Evolutionary conservation across 2,797 vertebrate genomes (phyloP).

Genomic region (Enteromius anoplus): DNA sequence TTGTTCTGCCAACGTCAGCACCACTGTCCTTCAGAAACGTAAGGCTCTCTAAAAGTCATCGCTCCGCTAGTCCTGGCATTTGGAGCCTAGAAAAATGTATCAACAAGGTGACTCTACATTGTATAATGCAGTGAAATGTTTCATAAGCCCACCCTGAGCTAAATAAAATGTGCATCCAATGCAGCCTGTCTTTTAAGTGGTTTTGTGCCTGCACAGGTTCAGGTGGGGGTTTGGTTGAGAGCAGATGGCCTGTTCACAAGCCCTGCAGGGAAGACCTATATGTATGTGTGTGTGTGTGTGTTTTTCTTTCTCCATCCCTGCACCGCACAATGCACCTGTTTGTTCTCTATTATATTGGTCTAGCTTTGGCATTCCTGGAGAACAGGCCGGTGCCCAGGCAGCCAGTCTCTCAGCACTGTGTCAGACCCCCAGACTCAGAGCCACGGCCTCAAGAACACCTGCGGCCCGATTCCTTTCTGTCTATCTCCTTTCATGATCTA

Average conservation of each 20-base stretch:
- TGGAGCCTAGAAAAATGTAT: constrained; percentile 18
- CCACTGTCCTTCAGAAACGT: constrained; percentile 50
- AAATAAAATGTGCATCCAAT: constrained; percentile 3
- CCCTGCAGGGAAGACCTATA: constrained; percentile 57
- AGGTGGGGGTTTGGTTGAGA: constrained; percentile 58
- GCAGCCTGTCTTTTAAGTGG: constrained; percentile 33
- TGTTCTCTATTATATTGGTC: constrained; percentile 74
- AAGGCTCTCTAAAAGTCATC: constrained; percentile 24
- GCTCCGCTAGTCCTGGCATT: constrained; percentile 33
- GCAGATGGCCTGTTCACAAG: constrained; percentile 72
- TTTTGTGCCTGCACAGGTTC: constrained; percentile 31
- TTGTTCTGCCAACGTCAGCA: constrained; percentile 39
- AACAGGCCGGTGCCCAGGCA: constrained; percentile 57
- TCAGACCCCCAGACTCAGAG: constrained; percentile 28
- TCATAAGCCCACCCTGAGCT: not conserved
- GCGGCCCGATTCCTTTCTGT: constrained; percentile 13
- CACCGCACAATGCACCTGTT: constrained; percentile 73
- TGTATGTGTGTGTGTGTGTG: constrained; percentile 32
- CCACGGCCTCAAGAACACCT: constrained; percentile 44
- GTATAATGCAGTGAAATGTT: not conserved
- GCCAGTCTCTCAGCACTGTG: constrained; percentile 55
- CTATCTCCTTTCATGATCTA: constrained; percentile 17
- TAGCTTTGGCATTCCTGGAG: constrained; percentile 75
- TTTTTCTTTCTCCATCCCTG: constrained; percentile 43
- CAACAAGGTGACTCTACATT: constrained; percentile 26